Percentiles rank a stretch among this genome's conserved stretches.
These are phyloP conservation scores for Scaptomyza parva DNA, from an alignment of 2,888 invertebrate genomes.

Conservation along the genomic window DNA sequence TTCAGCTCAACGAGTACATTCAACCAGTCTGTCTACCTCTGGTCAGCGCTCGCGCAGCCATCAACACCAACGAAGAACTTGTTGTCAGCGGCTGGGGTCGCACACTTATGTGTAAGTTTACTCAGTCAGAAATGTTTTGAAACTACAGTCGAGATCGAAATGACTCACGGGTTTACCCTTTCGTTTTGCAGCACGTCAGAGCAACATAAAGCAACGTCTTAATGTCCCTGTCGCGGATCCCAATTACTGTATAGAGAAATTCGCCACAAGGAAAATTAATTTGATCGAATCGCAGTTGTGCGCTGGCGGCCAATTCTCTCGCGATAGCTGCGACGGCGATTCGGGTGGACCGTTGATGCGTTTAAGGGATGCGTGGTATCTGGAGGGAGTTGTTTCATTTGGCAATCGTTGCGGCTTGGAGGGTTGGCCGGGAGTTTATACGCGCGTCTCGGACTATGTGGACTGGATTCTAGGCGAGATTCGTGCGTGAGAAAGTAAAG, in stretches of 20 bases:
- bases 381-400: conserved; percentile 86
- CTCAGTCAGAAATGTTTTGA: not conserved
- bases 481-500: conserved; percentile 72
- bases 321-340: conserved; percentile 88
- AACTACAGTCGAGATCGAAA: not conserved
- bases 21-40: conserved; percentile 88
- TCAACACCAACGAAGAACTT: conserved; percentile 84
- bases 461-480: conserved; percentile 88
- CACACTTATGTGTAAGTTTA: conserved; percentile 83
- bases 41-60: conserved; percentile 73
- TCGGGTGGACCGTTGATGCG: conserved; percentile 88
- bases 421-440: conserved; percentile 90
- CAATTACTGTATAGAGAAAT: conserved; percentile 84
- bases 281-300: conserved; percentile 77
- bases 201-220: conserved; percentile 84
- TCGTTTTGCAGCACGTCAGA: conserved; percentile 72
- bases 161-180: not conserved
- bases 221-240: conserved; percentile 85
- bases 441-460: conserved; percentile 87
- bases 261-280: conserved; percentile 65
- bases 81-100: conserved; percentile 89
- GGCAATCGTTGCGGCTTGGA: conserved; percentile 85
- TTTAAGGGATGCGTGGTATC: conserved; percentile 78
- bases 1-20: conserved; percentile 86
- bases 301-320: conserved; percentile 84